phyloP scores from a whole-genome alignment of 1,140 invertebrate genomes.

The Caenorhabditis remanei region DNA sequence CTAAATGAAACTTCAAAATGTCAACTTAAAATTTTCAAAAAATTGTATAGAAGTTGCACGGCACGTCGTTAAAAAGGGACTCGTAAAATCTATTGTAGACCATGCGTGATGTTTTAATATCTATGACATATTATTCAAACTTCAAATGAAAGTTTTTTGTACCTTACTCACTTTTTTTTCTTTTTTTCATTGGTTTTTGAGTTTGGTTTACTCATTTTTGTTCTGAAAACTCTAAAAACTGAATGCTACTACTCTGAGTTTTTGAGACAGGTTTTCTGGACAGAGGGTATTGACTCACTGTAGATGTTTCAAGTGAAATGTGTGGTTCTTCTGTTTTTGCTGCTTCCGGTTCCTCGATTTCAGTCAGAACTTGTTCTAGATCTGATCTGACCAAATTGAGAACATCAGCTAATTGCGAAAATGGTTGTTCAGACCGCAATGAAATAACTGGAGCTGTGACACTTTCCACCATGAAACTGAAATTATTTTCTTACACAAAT shows the following conservation, averaged over 20 bases:
- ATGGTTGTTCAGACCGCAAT: background rate
- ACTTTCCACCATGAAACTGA: slow-evolving; percentile 27
- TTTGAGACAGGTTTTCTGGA: background rate
- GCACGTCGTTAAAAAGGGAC: slow-evolving; percentile 47
- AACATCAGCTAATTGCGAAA: slow-evolving; percentile 38
- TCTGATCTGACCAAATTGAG: slow-evolving; percentile 59
- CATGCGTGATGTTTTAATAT: slow-evolving; percentile 11
- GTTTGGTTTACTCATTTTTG: slow-evolving; percentile 2
- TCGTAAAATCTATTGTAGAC: background rate
- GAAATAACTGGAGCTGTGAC: background rate
- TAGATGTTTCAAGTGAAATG: slow-evolving; percentile 31
- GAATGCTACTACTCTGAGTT: background rate
- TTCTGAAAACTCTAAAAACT: background rate
- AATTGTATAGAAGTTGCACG: background rate
- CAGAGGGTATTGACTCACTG: background rate
- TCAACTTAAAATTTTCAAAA: background rate
- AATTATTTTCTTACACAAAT: background rate
- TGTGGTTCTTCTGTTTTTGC: slow-evolving; percentile 21
- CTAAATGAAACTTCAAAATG: slow-evolving; percentile 37
- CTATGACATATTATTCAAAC: slow-evolving; percentile 53
- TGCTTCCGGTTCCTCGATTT: slow-evolving; percentile 64
- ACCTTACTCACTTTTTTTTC: background rate
- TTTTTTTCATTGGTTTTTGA: background rate
- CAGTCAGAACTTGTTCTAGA: slow-evolving; percentile 62
- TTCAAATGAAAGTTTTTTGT: background rate